phyloP scores from a whole-genome alignment of 2,888 invertebrate genomes.

The Xestia rhomboidea region DNA sequence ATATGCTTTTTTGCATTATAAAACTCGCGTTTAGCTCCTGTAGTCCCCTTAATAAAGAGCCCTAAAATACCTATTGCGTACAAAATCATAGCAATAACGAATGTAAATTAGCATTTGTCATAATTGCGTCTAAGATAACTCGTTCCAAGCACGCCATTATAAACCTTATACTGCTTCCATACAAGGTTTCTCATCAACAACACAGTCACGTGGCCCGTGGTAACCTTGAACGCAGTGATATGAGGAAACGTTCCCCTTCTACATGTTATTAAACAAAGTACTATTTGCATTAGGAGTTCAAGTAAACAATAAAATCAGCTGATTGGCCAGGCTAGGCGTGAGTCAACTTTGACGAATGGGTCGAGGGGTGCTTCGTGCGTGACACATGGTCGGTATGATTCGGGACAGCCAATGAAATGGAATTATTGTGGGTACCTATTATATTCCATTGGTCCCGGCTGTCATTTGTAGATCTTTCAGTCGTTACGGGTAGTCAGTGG shows the following conservation, averaged over 20 bases:
- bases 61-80: not conserved
- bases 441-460: no score
- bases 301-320: constrained; percentile 30
- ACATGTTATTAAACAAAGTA: constrained; percentile 42
- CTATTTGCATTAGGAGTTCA: not conserved
- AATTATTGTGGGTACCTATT: no score
- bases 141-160: not conserved
- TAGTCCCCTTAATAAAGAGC: no score
- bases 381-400: not conserved
- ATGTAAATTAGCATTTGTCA: constrained; percentile 25
- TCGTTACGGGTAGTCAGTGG: no score
- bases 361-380: not conserved
- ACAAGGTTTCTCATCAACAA: constrained; percentile 10
- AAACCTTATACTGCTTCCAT: not conserved
- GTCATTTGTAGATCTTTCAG: no score
- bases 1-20: no score
- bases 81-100: not conserved
- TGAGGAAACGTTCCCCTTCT: constrained; percentile 34
- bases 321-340: not conserved
- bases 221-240: constrained; percentile 33
- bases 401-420: no score
- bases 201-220: constrained; percentile 36
- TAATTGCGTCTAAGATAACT: constrained; percentile 1
- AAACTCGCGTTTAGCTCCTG: no score
- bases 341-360: not conserved